A percentile compares a stretch with the other conserved stretches of the same genome.
Conservation (phyloP, 2,888 invertebrate species). For the Pollenia angustigena region DNA sequence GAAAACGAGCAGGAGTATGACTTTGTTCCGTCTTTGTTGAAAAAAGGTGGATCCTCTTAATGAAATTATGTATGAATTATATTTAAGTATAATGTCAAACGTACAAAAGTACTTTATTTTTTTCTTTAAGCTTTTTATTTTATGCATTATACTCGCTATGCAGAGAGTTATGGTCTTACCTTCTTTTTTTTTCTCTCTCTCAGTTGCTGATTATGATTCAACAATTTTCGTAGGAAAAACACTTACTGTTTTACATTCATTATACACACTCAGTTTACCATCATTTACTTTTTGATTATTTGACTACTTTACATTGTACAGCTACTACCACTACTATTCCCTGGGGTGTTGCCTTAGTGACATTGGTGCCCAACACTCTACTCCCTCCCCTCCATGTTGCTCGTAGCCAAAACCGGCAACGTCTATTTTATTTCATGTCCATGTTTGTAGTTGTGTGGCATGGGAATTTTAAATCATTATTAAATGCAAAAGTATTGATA, state of each 20-base stretch:
- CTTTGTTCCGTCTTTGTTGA: slow-evolving; percentile 20
- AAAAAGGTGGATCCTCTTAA: slow-evolving; percentile 67
- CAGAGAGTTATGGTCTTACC: slow-evolving; percentile 39
- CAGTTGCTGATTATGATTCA: slow-evolving; percentile 57
- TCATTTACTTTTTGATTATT: slow-evolving; percentile 63
- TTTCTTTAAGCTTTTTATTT: neutral
- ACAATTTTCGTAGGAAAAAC: slow-evolving; percentile 61
- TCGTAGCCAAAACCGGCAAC: slow-evolving; percentile 5
- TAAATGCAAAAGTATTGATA: slow-evolving; percentile 71
- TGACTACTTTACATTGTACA: slow-evolving; percentile 15
- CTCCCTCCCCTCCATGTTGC: slow-evolving; percentile 9
- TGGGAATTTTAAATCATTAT: slow-evolving; percentile 71
- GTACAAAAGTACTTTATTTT: slow-evolving; percentile 49
- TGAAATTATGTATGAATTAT: slow-evolving; percentile 70
- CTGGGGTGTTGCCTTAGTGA: slow-evolving; percentile 70
- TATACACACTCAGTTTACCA: slow-evolving; percentile 56
- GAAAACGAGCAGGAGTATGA: slow-evolving; percentile 23
- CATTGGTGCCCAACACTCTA: slow-evolving; percentile 52
- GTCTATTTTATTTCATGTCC: slow-evolving; percentile 4
- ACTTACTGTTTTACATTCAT: slow-evolving; percentile 65
- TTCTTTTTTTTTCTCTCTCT: slow-evolving; percentile 5
- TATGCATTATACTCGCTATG: neutral
- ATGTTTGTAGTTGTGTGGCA: slow-evolving; percentile 27
- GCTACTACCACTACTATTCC: slow-evolving; percentile 52
- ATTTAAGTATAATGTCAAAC: slow-evolving; percentile 70